Base-by-base conservation (phyloP, 2,113 vertebrate genomes). In the Nicator chloris region DNA sequence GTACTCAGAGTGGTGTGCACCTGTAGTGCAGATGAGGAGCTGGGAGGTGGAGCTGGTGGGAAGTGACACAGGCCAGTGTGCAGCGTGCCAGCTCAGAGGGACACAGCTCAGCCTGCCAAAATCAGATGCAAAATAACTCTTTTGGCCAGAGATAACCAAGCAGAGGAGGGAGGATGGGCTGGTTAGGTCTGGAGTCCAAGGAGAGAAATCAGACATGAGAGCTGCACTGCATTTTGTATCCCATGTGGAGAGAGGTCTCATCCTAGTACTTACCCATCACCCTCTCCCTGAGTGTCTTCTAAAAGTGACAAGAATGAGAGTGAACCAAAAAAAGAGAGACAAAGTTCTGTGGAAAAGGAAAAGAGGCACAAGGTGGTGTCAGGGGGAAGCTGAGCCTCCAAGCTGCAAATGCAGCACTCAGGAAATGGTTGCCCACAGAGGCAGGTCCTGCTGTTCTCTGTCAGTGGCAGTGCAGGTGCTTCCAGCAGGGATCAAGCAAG, bases 401-500 rank as follows among this genome's bases (percentile, higher is more conserved):
- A 30, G n/a, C 59, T 73, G 53, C 40, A 56, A 54, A 59, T 0
- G 9, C 47, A 83, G n/a, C 21, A 7, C 31, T 70, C 6, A 2
- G 77, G 63, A 91, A 31, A 54, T 33, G 51, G 19, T 20, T 91
- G n/a, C 10, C 47, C 65, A 37, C 10, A 11, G 54, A 37, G 40
- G 42, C 37, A 78, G 23, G 22, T 61, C 37, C 47, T 54, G 47
- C 78, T 81, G 9, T 6, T 70, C 30, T 37, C 60, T 84, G 37
- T 10, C 0, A 0, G 2, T 49, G 65, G 42, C 30, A 57, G 42
- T 0, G 2, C 42, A 86, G n/a, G 47, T 57, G 19, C 19, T 49
- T 73, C 83, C 22, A 57, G 60, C 27, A 63, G 20, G 57, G 45
- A 61, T 65, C 31, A 27, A 11, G 47, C 51, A 45, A 63, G 63